Evolutionary conservation across 2,888 invertebrate genomes (phyloP).

Genomic region (Drosophila cracens): DNA sequence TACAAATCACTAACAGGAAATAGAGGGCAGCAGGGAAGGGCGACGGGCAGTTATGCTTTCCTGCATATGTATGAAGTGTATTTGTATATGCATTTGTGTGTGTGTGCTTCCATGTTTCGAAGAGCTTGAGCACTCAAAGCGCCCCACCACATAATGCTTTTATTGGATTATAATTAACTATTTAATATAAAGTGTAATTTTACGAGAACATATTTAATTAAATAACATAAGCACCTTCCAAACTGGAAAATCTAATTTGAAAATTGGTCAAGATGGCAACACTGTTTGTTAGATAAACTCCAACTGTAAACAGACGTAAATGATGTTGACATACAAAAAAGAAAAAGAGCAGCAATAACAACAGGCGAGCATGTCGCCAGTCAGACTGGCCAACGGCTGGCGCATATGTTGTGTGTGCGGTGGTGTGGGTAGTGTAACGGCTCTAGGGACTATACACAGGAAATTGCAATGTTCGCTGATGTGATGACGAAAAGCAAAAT

Average conservation of each 20-base stretch:
- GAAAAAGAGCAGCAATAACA: conserved; percentile 18
- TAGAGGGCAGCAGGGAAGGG: not conserved
- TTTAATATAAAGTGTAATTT: not conserved
- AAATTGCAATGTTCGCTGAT: conserved; percentile 65
- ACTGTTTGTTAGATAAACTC: conserved; percentile 37
- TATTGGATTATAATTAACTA: not conserved
- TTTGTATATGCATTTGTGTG: not conserved
- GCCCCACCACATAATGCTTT: too few relatives aligned
- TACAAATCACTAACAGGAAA: conserved; percentile 42
- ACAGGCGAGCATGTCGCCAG: conserved; percentile 60
- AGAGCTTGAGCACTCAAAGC: conserved; percentile 14
- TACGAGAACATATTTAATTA: not conserved
- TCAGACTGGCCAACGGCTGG: conserved; percentile 77
- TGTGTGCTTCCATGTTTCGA: conserved; percentile 14
- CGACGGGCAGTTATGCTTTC: conserved; percentile 47
- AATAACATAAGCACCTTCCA: not conserved
- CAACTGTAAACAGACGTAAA: conserved; percentile 55
- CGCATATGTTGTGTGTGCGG: conserved; percentile 2
- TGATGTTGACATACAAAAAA: conserved; percentile 51
- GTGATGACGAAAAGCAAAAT: conserved; percentile 63
- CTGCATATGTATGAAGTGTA: conserved; percentile 2
- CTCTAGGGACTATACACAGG: conserved; percentile 51
- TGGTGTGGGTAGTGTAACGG: not conserved
- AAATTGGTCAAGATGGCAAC: conserved; percentile 27
- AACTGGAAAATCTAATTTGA: not conserved